Conservation (phyloP, 2,888 invertebrate species). For the Quadroppia sp. region DNA sequence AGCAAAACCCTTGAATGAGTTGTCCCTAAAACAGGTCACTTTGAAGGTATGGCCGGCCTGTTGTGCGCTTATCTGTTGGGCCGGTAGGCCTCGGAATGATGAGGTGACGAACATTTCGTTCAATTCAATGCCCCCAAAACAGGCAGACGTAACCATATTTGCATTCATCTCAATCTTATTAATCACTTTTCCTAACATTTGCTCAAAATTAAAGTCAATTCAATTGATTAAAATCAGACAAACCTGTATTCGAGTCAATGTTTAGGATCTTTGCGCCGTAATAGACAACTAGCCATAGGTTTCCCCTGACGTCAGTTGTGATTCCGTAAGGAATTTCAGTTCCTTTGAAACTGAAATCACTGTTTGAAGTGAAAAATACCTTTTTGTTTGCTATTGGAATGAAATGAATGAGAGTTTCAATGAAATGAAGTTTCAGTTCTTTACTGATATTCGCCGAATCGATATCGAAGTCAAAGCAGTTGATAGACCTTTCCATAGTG, state of each 20-base stretch:
- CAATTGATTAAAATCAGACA: not conserved
- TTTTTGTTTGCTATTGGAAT: not conserved
- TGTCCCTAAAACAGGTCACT: constrained; percentile 24
- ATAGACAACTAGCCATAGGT: constrained; percentile 19
- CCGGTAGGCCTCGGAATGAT: constrained; percentile 56
- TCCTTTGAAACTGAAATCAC: constrained; percentile 20
- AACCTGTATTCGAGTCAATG: not conserved
- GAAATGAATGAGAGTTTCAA: too few species aligned
- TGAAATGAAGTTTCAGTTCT: too few species aligned
- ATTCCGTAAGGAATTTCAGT: constrained; percentile 12
- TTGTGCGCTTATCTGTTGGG: constrained; percentile 52
- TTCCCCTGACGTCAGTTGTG: not conserved
- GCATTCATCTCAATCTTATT: constrained; percentile 8
- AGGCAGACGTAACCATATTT: constrained; percentile 61
- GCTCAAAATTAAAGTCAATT: not conserved
- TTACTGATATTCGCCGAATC: not conserved
- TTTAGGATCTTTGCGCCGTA: constrained; percentile 9
- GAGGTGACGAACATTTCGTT: constrained; percentile 68
- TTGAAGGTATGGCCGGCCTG: constrained; percentile 23
- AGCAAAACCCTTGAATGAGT: constrained; percentile 8
- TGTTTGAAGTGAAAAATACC: constrained; percentile 4
- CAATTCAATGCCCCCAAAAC: constrained; percentile 66
- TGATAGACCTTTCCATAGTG: constrained; percentile 16
- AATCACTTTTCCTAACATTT: not conserved
- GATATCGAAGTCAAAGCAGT: constrained; percentile 4